Evolutionary conservation across 1,140 invertebrate genomes (phyloP).

Genomic region (Aphis gossypii): DNA sequence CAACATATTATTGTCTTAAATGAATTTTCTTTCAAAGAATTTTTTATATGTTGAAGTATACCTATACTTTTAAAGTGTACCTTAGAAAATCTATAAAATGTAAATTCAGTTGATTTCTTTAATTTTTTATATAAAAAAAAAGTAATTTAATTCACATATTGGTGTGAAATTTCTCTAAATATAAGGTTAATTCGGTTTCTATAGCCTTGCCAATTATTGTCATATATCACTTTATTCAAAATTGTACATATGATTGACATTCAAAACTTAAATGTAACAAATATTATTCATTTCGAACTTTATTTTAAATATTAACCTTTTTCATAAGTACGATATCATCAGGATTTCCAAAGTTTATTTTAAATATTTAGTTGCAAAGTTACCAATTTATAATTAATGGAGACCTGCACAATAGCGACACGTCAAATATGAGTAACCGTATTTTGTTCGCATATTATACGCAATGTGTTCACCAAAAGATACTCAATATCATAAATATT

Average conservation of each 20-base stretch:
- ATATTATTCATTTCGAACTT: neutral
- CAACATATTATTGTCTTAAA: neutral
- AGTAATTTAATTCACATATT: neutral
- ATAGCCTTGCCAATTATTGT: too few relatives aligned
- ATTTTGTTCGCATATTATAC: neutral
- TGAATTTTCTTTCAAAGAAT: neutral
- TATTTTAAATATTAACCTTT: neutral
- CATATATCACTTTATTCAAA: neutral
- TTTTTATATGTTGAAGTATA: neutral
- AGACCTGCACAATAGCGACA: neutral
- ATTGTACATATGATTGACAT: neutral
- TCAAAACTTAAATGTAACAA: neutral
- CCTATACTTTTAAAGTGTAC: neutral
- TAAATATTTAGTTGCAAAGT: neutral
- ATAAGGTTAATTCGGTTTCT: neutral
- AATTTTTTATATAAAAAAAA: neutral
- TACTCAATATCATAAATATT: slow-evolving; percentile 25
- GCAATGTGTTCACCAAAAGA: neutral
- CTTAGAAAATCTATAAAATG: neutral
- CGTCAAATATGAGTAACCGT: neutral
- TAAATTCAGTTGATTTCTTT: neutral
- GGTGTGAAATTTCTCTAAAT: neutral
- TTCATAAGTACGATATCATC: neutral
- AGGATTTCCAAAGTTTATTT: neutral
- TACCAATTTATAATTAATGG: neutral